Evolutionary conservation across 2,113 vertebrate genomes (phyloP).

Genomic region (Gracilinanus agilis): DNA sequence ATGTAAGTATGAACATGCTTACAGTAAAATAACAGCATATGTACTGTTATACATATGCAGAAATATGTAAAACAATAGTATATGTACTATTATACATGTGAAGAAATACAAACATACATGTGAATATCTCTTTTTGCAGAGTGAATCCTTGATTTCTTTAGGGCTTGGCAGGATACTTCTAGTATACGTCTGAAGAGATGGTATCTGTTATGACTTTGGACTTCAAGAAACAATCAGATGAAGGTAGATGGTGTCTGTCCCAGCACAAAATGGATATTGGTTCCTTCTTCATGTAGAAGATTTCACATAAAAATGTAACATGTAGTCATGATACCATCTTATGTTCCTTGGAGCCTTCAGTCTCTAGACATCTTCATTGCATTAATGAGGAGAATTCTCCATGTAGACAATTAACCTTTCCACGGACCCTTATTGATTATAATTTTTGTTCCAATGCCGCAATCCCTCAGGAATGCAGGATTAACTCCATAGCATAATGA

Average conservation of each 20-base stretch:
- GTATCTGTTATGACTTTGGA: neutral
- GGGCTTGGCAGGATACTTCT: neutral
- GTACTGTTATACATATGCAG: neutral
- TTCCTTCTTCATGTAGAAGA: neutral
- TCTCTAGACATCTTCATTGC: conserved; percentile 33
- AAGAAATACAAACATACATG: neutral
- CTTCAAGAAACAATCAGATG: neutral
- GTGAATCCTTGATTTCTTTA: neutral
- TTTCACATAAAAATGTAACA: neutral
- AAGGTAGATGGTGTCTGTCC: neutral
- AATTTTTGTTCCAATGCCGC: too few relatives aligned
- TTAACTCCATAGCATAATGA: too few relatives aligned
- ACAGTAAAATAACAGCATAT: too few relatives aligned
- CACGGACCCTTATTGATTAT: too few relatives aligned
- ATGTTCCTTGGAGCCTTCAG: conserved; percentile 30
- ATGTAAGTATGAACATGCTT: neutral
- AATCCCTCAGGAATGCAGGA: too few relatives aligned
- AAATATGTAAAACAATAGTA: too few relatives aligned
- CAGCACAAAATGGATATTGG: neutral
- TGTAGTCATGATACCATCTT: neutral
- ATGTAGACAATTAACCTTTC: conserved; percentile 48
- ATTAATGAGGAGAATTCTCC: conserved; percentile 21
- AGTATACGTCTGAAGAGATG: neutral
- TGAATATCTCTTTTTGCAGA: neutral
- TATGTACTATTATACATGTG: too few relatives aligned